Conservation (phyloP, 2,113 vertebrate species). For the Oryzias celebensis region DNA sequence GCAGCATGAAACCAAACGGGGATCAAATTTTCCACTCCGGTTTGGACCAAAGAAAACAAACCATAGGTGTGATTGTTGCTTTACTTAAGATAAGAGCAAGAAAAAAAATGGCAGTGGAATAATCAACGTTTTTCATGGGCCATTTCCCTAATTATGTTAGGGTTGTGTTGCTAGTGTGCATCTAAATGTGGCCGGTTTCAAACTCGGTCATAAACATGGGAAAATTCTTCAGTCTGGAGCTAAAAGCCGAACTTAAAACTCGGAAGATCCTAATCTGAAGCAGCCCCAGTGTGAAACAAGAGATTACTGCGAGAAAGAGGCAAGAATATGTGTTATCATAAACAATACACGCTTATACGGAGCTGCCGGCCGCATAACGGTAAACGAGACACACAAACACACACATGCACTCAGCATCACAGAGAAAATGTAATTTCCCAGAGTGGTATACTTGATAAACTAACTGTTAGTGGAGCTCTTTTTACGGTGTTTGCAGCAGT, state of each 20-base stretch:
- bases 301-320: conserved; percentile 2
- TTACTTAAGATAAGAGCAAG: conserved; percentile 48
- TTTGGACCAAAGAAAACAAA: conserved; percentile 63
- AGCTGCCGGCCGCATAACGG: conserved; percentile 3
- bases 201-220: conserved; percentile 47
- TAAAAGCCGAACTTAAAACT: conserved; percentile 16
- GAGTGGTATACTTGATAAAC: conserved; percentile 47
- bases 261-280: conserved; percentile 46
- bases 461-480: conserved; percentile 25
- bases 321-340: conserved; percentile 6
- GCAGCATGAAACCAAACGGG: conserved; percentile 49
- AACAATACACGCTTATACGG: conserved; percentile 2
- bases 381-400: conserved; percentile 8
- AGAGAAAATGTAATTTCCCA: conserved; percentile 39
- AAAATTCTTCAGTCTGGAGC: conserved; percentile 50
- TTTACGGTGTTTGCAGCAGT: conserved; percentile 34
- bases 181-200: conserved; percentile 22
- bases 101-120: conserved; percentile 14
- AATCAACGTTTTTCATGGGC: conserved; percentile 46
- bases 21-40: conserved; percentile 52
- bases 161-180: conserved; percentile 18
- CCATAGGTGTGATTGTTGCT: conserved; percentile 59
- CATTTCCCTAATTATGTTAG: conserved; percentile 56
- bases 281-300: conserved; percentile 41
- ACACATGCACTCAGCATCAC: conserved; percentile 9